Percentiles rank a stretch among this genome's conserved stretches.
Evolutionary conservation across 35 echinoderm and acorn worm genomes (phyloP).

Genomic region (Strongylocentrotus purpuratus): DNA sequence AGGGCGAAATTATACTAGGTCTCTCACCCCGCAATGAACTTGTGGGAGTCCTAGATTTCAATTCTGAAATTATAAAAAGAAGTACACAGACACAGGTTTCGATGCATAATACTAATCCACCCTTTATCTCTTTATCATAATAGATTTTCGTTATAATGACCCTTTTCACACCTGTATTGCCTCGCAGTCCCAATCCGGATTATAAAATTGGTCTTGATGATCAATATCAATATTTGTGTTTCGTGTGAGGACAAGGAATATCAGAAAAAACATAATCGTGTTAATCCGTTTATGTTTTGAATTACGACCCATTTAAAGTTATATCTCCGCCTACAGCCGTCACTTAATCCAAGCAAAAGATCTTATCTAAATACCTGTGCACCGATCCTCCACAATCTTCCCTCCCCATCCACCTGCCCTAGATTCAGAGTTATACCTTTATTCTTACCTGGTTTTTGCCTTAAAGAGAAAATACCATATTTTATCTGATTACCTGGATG

Average conservation of each 20-base stretch:
- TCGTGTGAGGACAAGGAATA: background rate
- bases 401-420: background rate
- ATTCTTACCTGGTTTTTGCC: background rate
- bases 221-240: background rate
- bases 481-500: background rate
- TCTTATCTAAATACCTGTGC: background rate
- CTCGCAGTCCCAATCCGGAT: background rate
- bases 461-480: background rate
- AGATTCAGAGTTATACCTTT: background rate
- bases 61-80: background rate
- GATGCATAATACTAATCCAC: too few species aligned
- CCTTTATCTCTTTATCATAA: background rate
- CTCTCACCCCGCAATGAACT: background rate
- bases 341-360: background rate
- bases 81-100: background rate
- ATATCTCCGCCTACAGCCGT: background rate
- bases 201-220: background rate
- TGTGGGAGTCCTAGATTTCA: background rate
- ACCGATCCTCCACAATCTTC: background rate
- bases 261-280: background rate
- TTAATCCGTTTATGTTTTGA: background rate
- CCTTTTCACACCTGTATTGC: background rate
- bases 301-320: background rate
- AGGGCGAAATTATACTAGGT: background rate
- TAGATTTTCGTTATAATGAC: background rate